Evolutionary conservation across 2,797 vertebrate genomes (phyloP).

Genomic region (Dipus sagitta): DNA sequence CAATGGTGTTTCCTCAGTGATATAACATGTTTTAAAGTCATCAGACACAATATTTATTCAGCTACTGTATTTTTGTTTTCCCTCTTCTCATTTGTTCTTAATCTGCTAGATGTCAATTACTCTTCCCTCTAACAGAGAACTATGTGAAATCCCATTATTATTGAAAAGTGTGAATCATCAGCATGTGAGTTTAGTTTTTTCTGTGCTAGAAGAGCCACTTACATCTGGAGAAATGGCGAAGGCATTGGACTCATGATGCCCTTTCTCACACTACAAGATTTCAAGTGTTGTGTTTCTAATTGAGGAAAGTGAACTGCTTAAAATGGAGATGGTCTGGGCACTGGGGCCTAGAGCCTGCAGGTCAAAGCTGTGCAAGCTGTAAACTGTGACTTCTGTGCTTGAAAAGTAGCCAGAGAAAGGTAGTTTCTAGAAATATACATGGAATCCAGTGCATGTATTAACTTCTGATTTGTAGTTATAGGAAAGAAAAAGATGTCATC

Average conservation of each 20-base stretch:
- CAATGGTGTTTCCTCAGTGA: neutral
- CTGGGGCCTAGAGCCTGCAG: neutral
- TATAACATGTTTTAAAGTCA: slow-evolving; percentile 1
- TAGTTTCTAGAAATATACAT: slow-evolving; percentile 46
- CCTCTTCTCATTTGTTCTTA: neutral
- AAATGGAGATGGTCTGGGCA: neutral
- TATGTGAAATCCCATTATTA: neutral
- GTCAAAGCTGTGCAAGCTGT: neutral
- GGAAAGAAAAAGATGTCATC: slow-evolving; percentile 37
- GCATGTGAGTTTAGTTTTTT: neutral
- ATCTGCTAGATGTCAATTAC: neutral
- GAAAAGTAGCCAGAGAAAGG: slow-evolving; percentile 36
- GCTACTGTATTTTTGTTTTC: neutral
- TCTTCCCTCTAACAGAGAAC: neutral
- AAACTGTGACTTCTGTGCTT: slow-evolving; percentile 3
- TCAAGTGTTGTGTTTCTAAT: neutral
- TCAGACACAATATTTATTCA: neutral
- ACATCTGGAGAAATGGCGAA: neutral
- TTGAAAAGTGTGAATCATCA: neutral
- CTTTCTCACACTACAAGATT: neutral
- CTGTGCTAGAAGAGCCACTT: neutral
- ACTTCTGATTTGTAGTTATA: slow-evolving; percentile 37
- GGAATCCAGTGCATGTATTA: slow-evolving; percentile 30
- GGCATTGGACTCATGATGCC: neutral
- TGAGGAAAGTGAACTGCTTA: neutral